phyloP scores from a whole-genome alignment of 2,888 invertebrate genomes.

The Ceriagrion tenellum region DNA sequence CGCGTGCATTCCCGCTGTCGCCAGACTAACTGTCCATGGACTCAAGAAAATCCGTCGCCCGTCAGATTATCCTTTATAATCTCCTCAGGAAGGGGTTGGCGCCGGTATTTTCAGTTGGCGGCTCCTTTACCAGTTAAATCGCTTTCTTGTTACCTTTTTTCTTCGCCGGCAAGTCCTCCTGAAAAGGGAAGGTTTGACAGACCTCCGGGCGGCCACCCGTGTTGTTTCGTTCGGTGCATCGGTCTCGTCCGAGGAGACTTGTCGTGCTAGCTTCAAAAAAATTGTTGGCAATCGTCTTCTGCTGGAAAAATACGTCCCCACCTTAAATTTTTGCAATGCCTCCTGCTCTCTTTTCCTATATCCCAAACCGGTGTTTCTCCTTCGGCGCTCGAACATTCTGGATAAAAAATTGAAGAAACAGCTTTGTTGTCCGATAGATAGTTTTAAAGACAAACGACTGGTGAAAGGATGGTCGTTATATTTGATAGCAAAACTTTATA shows the following conservation, averaged over 20 bases:
- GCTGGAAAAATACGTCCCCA: not conserved
- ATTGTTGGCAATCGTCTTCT: not conserved
- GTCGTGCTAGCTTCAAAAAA: not conserved
- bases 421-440: no score
- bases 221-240: not conserved
- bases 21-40: no score
- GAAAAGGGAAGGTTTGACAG: not conserved
- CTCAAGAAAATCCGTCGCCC: slow-evolving; percentile 43
- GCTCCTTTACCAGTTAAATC: not conserved
- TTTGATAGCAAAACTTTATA: no score
- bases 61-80: not conserved
- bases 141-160: not conserved
- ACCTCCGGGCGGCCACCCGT: not conserved
- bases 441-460: no score
- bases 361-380: no score
- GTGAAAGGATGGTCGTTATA: no score
- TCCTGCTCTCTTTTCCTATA: not conserved
- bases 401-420: no score
- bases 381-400: no score
- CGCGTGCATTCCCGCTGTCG: not conserved
- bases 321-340: not conserved
- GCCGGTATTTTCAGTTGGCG: not conserved
- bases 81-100: not conserved
- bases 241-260: not conserved
- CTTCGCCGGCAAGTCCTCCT: not conserved